phyloP scores from a whole-genome alignment of 2,888 invertebrate species.

The Microplitis manilae region DNA sequence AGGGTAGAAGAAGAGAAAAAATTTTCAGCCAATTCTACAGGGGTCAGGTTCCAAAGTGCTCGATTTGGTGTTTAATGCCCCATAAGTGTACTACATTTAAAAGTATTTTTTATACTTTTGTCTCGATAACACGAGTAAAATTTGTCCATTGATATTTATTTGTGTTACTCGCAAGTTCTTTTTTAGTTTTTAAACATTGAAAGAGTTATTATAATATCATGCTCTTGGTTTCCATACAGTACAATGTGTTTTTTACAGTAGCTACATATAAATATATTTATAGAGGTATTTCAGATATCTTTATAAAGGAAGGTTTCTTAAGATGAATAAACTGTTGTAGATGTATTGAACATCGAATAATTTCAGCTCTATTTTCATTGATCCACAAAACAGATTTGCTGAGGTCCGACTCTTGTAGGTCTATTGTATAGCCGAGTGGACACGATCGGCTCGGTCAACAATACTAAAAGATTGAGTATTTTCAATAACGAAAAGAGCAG shows the following conservation, averaged over 20 bases:
- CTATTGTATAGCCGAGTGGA: constrained; percentile 38
- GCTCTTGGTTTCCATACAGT: background rate
- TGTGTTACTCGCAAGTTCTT: background rate
- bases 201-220: background rate
- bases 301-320: background rate
- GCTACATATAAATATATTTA: background rate
- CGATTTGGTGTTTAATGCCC: too few relatives aligned
- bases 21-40: too few relatives aligned
- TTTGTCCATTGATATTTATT: constrained; percentile 18
- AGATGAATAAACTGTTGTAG: background rate
- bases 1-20: too few relatives aligned
- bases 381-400: constrained; percentile 35
- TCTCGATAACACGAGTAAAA: constrained; percentile 12
- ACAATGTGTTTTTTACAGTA: background rate
- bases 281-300: background rate
- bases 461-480: constrained; percentile 52
- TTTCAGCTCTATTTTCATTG: constrained; percentile 25
- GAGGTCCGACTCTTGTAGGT: constrained; percentile 37
- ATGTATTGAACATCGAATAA: background rate
- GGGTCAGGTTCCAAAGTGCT: too few relatives aligned
- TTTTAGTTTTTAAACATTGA: background rate
- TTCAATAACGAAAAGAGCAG: constrained; percentile 47
- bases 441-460: constrained; percentile 50
- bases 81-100: too few relatives aligned
- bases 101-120: background rate